Evolutionary conservation across 2,113 vertebrate species (phyloP).

Genomic region (Cyrtonyx montezumae): DNA sequence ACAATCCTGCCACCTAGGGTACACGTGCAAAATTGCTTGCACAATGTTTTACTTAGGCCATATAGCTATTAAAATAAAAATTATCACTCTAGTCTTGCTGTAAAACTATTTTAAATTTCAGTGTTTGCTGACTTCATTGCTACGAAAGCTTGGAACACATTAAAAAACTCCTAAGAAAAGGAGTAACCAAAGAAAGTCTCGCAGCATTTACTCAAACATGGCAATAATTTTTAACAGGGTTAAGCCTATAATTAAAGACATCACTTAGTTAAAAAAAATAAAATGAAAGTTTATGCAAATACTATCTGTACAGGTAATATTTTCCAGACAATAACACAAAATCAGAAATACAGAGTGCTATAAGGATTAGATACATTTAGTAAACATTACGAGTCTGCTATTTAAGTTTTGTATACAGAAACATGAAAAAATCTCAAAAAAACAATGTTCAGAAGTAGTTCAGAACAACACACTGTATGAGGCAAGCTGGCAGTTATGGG

Average conservation of each 20-base stretch:
- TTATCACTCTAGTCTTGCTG: background rate
- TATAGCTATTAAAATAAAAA: background rate
- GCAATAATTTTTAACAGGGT: background rate
- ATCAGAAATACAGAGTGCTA: background rate
- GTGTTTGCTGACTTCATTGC: background rate
- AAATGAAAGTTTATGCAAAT: background rate
- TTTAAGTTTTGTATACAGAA: background rate
- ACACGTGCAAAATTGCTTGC: background rate
- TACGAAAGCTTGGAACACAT: background rate
- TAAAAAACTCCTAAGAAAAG: background rate
- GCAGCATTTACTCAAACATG: background rate
- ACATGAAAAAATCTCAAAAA: background rate
- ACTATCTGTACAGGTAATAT: background rate
- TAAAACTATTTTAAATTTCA: background rate
- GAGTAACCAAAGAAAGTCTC: background rate
- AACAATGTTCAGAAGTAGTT: background rate
- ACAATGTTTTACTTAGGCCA: background rate
- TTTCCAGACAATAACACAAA: background rate
- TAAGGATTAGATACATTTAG: background rate
- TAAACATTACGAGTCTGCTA: background rate
- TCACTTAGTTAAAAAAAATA: background rate
- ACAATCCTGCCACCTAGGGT: conserved; percentile 81
- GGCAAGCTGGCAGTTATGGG: background rate
- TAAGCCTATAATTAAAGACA: background rate
- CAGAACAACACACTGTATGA: background rate